Base-by-base conservation (phyloP, 2,797 vertebrate species). In the Squalus acanthias region DNA sequence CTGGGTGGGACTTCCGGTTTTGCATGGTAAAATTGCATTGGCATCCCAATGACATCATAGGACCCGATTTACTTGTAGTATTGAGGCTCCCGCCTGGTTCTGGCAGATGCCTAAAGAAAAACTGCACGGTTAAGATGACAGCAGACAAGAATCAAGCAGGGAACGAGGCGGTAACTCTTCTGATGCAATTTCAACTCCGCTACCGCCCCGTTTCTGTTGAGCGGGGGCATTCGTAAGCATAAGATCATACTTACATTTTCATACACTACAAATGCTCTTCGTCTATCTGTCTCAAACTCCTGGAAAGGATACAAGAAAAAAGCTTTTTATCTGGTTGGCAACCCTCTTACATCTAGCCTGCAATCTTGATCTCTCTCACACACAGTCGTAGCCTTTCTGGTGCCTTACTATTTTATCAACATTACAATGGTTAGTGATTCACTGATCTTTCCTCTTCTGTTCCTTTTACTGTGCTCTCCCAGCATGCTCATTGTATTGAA, bases 401-500 rank as follows among this genome's bases (percentile, higher is more conserved):
- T 69, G 63, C 12, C 65, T 67, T n/a, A 46, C 33, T 93, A 93
- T 93, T 93, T 93, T 93, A 69, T 93, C 91, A 93, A 93, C 91
- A 93, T 46, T 93, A 93, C 91, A 93, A 93, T 69, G 91, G 63
- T 93, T 93, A 93, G 91, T 69, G 65, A 69, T 93, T 93, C 65
- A 93, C 63, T 46, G 65, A 93, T 93, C 63, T 93, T 46, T 69
- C 65, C 65, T 93, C 63, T 69, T 93, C 91, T 93, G 63, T 46
- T 69, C 91, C n/a, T 93, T 93, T 93, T 53, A 93, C n/a, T 93
- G 63, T 93, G 65, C n/a, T 93, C 91, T 93, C 91, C 91, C 91
- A 93, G 91, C 65, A 46, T 69, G 91, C 39, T 67, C 91, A 69
- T 93, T 69, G 91, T 93, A 93, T 69, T 93, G 91, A 93, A 93